These are phyloP conservation scores for Empis stercorea DNA, from an alignment of 2,888 invertebrate genomes.

Conservation along the genomic window DNA sequence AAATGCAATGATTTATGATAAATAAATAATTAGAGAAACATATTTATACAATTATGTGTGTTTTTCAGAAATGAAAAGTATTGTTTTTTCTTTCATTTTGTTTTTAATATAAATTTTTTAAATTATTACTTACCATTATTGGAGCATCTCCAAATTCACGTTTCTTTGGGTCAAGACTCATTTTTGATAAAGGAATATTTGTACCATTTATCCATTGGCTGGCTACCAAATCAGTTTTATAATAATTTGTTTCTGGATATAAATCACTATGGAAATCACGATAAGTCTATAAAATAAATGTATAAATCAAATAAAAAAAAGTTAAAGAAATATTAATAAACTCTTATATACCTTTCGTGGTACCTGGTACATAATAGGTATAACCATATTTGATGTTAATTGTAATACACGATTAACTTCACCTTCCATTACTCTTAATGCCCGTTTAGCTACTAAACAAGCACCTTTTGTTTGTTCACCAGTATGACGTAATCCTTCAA, in stretches of 20 bases:
- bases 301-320: constrained; percentile 1
- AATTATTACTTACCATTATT: constrained; percentile 41
- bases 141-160: constrained; percentile 48
- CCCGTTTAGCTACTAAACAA: constrained; percentile 81
- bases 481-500: constrained; percentile 75
- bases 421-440: constrained; percentile 90
- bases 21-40: constrained; percentile 1
- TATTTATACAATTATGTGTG: background rate
- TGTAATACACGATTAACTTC: constrained; percentile 88
- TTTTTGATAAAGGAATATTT: constrained; percentile 63
- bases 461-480: constrained; percentile 95
- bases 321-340: background rate
- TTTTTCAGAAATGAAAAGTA: background rate
- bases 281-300: constrained; percentile 51
- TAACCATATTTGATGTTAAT: constrained; percentile 70
- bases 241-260: constrained; percentile 81
- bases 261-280: constrained; percentile 89
- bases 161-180: constrained; percentile 71
- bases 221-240: constrained; percentile 64
- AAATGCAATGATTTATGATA: constrained; percentile 1
- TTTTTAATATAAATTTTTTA: background rate
- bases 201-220: constrained; percentile 70
- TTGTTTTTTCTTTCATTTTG: background rate
- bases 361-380: constrained; percentile 90
- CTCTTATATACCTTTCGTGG: constrained; percentile 59